phyloP scores from a whole-genome alignment of 2,797 vertebrate genomes.

The Tarsius wallacei region DNA sequence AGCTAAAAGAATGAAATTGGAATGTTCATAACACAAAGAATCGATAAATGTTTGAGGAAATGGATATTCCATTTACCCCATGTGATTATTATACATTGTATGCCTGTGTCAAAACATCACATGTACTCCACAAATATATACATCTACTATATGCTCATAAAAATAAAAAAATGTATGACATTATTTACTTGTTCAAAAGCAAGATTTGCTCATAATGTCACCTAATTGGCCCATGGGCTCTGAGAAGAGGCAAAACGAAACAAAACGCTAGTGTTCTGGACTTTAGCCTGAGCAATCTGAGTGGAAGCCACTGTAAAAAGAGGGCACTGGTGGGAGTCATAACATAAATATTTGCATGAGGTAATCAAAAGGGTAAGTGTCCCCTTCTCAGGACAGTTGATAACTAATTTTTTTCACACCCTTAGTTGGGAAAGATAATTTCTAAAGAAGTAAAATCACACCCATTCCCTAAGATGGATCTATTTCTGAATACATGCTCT shows the following conservation, averaged over 20 bases:
- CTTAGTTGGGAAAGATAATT: background rate
- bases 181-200: background rate
- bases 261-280: background rate
- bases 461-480: background rate
- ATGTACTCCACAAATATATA: too few relatives aligned
- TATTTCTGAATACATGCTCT: background rate
- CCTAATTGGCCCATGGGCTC: background rate
- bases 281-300: background rate
- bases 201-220: background rate
- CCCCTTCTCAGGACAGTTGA: background rate
- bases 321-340: background rate
- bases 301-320: background rate
- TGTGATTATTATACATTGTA: too few relatives aligned
- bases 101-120: too few relatives aligned
- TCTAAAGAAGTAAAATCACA: slow-evolving; percentile 26
- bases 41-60: too few relatives aligned
- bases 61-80: too few relatives aligned
- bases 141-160: too few relatives aligned
- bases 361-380: background rate
- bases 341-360: background rate
- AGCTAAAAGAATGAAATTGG: too few relatives aligned
- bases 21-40: too few relatives aligned
- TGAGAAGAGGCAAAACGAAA: background rate
- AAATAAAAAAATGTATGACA: background rate
- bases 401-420: background rate